Evolutionary conservation across 2,797 vertebrate genomes (phyloP).

Genomic region (Sternarchorhynchus goeldii): DNA sequence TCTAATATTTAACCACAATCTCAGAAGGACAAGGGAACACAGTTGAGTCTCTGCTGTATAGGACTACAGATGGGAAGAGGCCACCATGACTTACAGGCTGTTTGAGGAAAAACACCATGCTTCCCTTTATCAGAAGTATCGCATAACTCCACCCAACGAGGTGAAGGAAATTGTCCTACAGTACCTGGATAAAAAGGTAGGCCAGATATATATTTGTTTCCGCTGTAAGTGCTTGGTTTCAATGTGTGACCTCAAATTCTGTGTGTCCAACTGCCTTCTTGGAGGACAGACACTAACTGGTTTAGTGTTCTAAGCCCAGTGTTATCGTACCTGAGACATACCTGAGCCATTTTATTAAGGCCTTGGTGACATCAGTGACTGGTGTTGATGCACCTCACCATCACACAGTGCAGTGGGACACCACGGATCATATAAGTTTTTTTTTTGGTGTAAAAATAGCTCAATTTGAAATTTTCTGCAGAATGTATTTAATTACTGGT

Average conservation of each 20-base stretch:
- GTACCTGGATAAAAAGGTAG: constrained; percentile 71
- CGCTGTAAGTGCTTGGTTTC: background rate
- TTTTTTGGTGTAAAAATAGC: too few species aligned
- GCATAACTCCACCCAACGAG: constrained; percentile 66
- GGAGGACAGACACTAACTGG: too few species aligned
- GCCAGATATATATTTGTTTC: background rate
- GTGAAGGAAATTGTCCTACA: constrained; percentile 67
- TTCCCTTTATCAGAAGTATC: constrained; percentile 71
- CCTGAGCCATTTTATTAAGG: too few species aligned
- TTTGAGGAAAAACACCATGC: constrained; percentile 76
- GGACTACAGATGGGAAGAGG: background rate
- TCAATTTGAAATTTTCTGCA: too few species aligned
- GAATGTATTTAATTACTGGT: too few species aligned
- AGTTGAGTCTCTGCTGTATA: background rate
- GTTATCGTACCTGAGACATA: too few species aligned
- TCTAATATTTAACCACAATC: constrained; percentile 28
- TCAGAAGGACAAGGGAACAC: background rate
- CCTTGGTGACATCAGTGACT: too few species aligned
- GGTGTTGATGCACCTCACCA: background rate
- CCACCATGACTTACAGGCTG: constrained; percentile 65
- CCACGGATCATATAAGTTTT: too few species aligned
- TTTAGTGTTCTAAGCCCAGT: background rate
- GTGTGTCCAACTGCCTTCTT: too few species aligned
- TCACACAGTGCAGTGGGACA: too few species aligned
- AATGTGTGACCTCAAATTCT: background rate